Evolutionary conservation across 2,113 vertebrate species (phyloP), one percentile per base, ranked within the genome.

Genomic region (Odontophorus gujanensis): DNA sequence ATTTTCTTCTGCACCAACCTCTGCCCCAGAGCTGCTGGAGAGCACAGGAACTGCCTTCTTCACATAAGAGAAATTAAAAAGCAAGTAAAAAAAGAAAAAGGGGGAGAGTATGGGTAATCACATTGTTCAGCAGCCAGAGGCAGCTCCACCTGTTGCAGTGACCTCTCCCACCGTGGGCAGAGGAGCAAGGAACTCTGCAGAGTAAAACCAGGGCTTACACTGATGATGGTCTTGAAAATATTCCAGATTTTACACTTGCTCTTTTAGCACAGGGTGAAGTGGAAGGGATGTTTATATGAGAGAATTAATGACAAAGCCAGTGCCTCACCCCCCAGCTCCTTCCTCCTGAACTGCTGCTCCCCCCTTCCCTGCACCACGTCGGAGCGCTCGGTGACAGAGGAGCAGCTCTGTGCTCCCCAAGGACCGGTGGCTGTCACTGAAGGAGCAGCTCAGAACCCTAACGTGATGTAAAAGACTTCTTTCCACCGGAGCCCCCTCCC

Each of bases 81-180:
- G 12, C 7, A 21, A 17, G 40, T 11, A 38, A 25, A 4, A 17
- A 36, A n/a, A 24, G 9, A 15, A 51, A 5, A 13, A 25, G 15
- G 26, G 51, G 25, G 51, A 30, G 51, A 15, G 30, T 1, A 3
- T 7, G n/a, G 80, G 30, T 30, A 1, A 5, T 75, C 10, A 57
- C 32, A 3, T 43, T 32, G 61, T 38, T 22, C 7, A n/a, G 32
- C 45, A 22, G 51, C 43, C 17, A 45, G 51, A 8, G 43, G 3
- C 28, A 34, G 7, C 17, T 12, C 11, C 25, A 36, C 20, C 68
- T 1, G 0, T 20, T 32, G 28, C 74, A 22, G 0, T 1, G 43
- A 58, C 5, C 5, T 67, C 28, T 3, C 47, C 40, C 11, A 40
- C 40, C 40, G 4, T 40, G 40, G 40, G 40, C 40, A 40, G 74